Conservation (phyloP, 2,888 invertebrate genomes). For the Drosophila koepferae region DNA sequence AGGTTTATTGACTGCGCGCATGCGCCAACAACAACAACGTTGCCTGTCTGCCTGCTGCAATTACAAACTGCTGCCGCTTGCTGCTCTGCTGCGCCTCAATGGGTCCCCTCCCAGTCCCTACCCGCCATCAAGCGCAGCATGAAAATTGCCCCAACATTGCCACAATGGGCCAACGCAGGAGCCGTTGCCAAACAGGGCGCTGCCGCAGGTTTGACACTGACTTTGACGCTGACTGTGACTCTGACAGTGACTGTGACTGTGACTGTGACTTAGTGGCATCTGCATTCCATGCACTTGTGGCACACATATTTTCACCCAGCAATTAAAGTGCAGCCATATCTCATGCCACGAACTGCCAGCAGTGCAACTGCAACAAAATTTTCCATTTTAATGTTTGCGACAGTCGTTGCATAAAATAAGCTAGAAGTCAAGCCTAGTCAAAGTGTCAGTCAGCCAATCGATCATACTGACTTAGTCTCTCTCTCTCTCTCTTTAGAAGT, state of each 20-base stretch:
- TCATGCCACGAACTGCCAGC: neutral
- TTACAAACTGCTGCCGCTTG: slow-evolving; percentile 43
- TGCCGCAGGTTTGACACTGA: slow-evolving; percentile 31
- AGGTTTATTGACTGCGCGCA: slow-evolving; percentile 72
- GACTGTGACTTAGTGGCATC: slow-evolving; percentile 19
- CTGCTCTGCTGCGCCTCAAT: slow-evolving; percentile 50
- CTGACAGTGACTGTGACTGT: too few relatives aligned
- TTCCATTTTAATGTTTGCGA: neutral
- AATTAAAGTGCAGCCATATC: slow-evolving; percentile 43
- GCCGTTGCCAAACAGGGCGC: slow-evolving; percentile 3
- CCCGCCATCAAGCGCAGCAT: slow-evolving; percentile 2
- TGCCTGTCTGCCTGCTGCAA: slow-evolving; percentile 51
- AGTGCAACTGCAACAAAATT: neutral
- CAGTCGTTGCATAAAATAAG: neutral
- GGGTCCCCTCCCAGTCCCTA: slow-evolving; percentile 18
- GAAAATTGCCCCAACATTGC: slow-evolving; percentile 21
- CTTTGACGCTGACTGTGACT: slow-evolving; percentile 1
- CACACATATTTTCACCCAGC: slow-evolving; percentile 73
- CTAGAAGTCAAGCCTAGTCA: neutral
- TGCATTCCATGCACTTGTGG: slow-evolving; percentile 59
- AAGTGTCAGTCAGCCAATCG: neutral
- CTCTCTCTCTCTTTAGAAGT: neutral
- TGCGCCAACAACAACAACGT: slow-evolving; percentile 39
- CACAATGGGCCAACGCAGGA: slow-evolving; percentile 34
- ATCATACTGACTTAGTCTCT: neutral